Evolutionary conservation across 1,140 invertebrate species (phyloP), one percentile per base, ranked within the genome.

Genomic region (Leptinotarsa lineolata): DNA sequence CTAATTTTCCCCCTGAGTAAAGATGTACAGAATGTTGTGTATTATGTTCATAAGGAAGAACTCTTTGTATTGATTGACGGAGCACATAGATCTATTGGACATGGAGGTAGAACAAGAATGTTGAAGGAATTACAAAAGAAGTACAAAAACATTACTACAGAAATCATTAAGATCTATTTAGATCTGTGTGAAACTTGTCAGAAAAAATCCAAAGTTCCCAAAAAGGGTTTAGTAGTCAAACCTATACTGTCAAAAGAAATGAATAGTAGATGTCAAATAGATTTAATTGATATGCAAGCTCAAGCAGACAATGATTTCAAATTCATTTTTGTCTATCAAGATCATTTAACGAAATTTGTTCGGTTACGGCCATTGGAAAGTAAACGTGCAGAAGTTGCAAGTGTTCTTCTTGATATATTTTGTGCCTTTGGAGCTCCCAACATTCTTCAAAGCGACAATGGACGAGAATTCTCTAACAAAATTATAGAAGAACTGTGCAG

Each of bases 271-370:
- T 85, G 84, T 74, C 85, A 87, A 81, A 81, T 88, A 15, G 86
- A 88, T 77, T 73, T 88, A 6, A 87, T 87, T 60, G 85, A 87
- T 76, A 75, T 84, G 48, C 86, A 87, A 76, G 80, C 82, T 39
- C 77, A 84, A 64, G 22, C 80, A 60, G 85, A 87, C 81, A 79
- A 80, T 22, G 77, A 83, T 1, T 86, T 72, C 71, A 85, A 83
- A 76, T 87, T 84, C 74, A 83, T 87, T 69, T 73, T 88, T 45
- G 78, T 85, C 2, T 88, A 88, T 77, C 84, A 87, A 80, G 84
- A 87, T 70, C 83, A 86, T 66, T 73, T 85, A 3, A 86, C 84
- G n/a, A 12, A 88, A 87, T 76, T 83, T 81, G 72, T 48, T 75
- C 1, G 12, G 0, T 11, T 39, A 74, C 22, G 66, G 5, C 5